Evolutionary conservation across 2,797 vertebrate species (phyloP), one percentile per base, ranked within the genome.

Genomic region (Melanotaenia boesemani): DNA sequence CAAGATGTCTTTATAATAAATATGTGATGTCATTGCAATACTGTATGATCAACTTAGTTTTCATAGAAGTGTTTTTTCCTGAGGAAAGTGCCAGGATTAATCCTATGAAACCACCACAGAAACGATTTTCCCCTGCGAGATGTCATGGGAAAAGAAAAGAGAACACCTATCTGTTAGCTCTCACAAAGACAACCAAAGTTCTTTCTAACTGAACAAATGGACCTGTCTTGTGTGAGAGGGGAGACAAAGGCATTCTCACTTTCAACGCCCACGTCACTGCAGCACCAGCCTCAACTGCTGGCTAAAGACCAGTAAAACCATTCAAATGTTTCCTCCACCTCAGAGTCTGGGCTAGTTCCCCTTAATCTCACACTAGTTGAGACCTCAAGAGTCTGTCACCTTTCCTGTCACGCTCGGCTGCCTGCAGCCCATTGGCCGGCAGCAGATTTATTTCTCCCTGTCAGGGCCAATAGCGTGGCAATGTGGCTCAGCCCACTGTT

Each of bases 381-480:
- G 89, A 86, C 90, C 93, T 93, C 70, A 70, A 85, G 77, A 85
- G 94, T 94, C 94, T 82, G 86, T 95, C 93, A 91, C 90, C 89
- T 90, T 86, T 82, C 88, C 91, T 81, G 92, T 93, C 92, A 92
- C 72, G 94, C 93, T 94, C 91, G 63, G 90, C 84, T 95, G 94
- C 94, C 93, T 90, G 84, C 89, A 70, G 89, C 88, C 93, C 90
- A 93, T 94, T 95, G 96, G 95, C 94, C 87, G 44, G 94, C 93
- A 91, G 91, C 93, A 95, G 94, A 95, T 96, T 96, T 95, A 95
- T 96, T 94, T 95, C 92, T 66, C 90, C 83, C 91, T 95, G 96
- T 96, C 96, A 95, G 82, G 88, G 93, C 96, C 95, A 94, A 95
- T 95, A 92, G 96, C 86, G 83, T 93, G 77, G 83, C 67, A 70